Conservation (phyloP, 2,888 invertebrate genomes). For the Pammene aurita region DNA sequence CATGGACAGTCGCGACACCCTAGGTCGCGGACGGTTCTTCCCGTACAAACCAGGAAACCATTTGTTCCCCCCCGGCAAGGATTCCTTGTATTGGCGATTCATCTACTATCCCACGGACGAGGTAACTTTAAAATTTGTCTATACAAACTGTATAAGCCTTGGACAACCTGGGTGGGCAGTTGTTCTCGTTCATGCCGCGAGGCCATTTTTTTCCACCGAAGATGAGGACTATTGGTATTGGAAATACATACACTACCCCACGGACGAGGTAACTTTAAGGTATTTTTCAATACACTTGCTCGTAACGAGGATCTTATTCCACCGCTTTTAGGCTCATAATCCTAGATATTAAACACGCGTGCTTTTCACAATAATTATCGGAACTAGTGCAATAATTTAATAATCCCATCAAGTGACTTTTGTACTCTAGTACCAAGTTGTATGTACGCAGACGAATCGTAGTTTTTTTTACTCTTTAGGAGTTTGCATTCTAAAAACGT, state of each 20-base stretch:
- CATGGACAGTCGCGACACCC: constrained; percentile 93
- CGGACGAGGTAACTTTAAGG: constrained; percentile 88
- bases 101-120: constrained; percentile 96
- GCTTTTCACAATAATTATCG: no score
- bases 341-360: no score
- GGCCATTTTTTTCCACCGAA: constrained; percentile 95
- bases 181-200: constrained; percentile 95
- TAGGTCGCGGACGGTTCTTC: constrained; percentile 94
- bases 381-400: no score
- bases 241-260: constrained; percentile 95
- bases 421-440: no score
- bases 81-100: constrained; percentile 97
- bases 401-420: no score
- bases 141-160: not conserved
- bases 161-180: not conserved
- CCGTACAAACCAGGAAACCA: constrained; percentile 97
- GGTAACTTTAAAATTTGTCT: constrained; percentile 70
- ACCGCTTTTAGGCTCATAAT: no score
- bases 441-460: no score
- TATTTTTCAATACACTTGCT: no score
- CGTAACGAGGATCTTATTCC: no score
- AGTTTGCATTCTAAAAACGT: no score
- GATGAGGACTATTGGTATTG: constrained; percentile 95
- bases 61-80: constrained; percentile 93
- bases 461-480: no score